These are phyloP conservation scores for Pteruthius melanotis DNA, from an alignment of 2,113 vertebrate genomes.

Conservation along the genomic window DNA sequence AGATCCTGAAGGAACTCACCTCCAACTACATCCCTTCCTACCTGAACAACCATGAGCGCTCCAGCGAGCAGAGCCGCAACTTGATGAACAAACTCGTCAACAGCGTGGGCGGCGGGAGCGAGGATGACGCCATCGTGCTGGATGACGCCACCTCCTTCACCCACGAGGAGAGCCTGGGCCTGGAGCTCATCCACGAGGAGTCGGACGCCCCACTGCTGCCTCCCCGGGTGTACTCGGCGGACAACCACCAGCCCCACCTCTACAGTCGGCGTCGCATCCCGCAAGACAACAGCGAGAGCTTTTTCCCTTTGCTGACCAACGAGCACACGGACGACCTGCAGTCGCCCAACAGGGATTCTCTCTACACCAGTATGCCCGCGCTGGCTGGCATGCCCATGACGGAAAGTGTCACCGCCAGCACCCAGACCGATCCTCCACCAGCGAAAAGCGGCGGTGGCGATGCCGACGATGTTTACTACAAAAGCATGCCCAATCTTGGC, in stretches of 20 bases:
- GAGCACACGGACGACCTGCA: slow-evolving; percentile 89
- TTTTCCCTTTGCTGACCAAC: slow-evolving; percentile 92
- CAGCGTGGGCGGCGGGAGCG: slow-evolving; percentile 84
- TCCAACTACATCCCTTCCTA: slow-evolving; percentile 98
- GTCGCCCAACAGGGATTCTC: slow-evolving; percentile 90
- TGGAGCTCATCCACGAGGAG: slow-evolving; percentile 93
- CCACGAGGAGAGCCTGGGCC: slow-evolving; percentile 88
- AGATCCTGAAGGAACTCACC: slow-evolving; percentile 98
- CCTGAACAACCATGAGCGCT: slow-evolving; percentile 93
- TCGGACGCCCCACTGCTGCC: slow-evolving; percentile 89
- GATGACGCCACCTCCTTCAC: slow-evolving; percentile 87
- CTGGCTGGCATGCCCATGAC: slow-evolving; percentile 80
- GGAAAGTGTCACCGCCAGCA: slow-evolving; percentile 76
- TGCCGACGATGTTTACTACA: slow-evolving; percentile 94
- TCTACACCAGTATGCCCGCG: slow-evolving; percentile 94
- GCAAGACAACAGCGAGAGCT: slow-evolving; percentile 95
- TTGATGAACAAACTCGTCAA: slow-evolving; percentile 96
- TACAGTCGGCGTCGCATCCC: slow-evolving; percentile 85
- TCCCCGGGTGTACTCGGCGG: slow-evolving; percentile 79
- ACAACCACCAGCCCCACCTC: slow-evolving; percentile 84
- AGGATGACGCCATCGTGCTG: slow-evolving; percentile 85
- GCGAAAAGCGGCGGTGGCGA: slow-evolving; percentile 80
- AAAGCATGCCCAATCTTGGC: slow-evolving; percentile 98
- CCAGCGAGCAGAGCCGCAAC: slow-evolving; percentile 90
- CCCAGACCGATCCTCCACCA: slow-evolving; percentile 81